These are phyloP conservation scores for Eidolon dupreanum DNA, from an alignment of 2,797 vertebrate genomes.

Conservation along the genomic window DNA sequence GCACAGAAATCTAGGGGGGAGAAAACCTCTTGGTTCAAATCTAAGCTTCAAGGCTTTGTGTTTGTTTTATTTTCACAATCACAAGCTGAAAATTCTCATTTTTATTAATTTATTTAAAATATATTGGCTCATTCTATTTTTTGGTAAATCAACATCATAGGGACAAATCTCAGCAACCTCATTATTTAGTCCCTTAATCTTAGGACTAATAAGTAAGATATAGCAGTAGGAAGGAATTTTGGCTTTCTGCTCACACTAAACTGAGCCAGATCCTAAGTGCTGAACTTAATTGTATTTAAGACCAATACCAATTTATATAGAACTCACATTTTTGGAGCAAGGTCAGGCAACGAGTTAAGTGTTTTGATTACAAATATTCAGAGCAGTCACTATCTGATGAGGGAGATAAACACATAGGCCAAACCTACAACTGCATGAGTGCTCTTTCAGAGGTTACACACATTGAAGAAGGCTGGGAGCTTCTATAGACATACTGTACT, in stretches of 20 bases:
- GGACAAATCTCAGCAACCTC: neutral
- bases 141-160: neutral
- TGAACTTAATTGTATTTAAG: neutral
- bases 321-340: neutral
- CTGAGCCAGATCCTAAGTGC: neutral
- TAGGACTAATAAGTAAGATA: neutral
- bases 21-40: neutral
- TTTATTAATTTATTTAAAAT: neutral
- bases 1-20: neutral
- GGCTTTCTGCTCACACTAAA: neutral
- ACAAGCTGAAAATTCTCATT: neutral
- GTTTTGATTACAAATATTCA: constrained; percentile 1
- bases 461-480: neutral
- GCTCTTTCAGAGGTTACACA: neutral
- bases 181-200: neutral
- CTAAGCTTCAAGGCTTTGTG: neutral
- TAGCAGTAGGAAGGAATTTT: neutral
- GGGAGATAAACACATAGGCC: neutral
- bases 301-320: neutral
- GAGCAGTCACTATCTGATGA: neutral
- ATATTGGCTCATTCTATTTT: neutral
- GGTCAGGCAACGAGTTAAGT: neutral
- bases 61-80: constrained; percentile 1
- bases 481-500: too few relatives aligned
- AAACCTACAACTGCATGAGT: neutral